phyloP scores from a whole-genome alignment of 30 jellyfish, hydroid and myxozoan species.

The Cassiopea xamachana region DNA sequence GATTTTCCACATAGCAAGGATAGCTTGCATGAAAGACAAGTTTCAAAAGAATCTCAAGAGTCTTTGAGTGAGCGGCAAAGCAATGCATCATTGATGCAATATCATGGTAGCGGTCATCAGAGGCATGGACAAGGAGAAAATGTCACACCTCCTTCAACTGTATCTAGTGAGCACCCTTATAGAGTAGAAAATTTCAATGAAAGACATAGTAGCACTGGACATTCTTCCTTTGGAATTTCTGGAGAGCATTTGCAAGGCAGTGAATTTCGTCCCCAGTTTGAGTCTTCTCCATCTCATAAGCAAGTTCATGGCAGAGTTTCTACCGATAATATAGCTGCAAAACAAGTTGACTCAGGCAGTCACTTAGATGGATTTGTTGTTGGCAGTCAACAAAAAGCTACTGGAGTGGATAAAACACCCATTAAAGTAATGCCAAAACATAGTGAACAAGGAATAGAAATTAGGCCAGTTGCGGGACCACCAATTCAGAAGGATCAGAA shows the following conservation, averaged over 20 bases:
- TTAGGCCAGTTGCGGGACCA: not conserved
- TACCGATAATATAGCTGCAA: not conserved
- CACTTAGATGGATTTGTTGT: not conserved
- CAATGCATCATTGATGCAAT: not conserved
- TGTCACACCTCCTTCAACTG: not conserved
- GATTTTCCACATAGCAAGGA: conserved; percentile 45
- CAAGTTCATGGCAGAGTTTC: not conserved
- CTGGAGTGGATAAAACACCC: not conserved
- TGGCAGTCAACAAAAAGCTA: not conserved
- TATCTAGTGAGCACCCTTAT: not conserved
- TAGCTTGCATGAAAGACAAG: conserved; percentile 11
- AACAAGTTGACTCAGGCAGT: not conserved
- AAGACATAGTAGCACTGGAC: not conserved
- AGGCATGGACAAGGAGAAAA: not conserved
- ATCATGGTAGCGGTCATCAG: not conserved
- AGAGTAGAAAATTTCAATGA: not conserved
- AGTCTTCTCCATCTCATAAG: conserved; percentile 30
- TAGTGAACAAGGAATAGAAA: not conserved
- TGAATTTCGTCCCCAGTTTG: conserved; percentile 20
- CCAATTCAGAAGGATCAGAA: not conserved
- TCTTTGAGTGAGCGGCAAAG: not conserved
- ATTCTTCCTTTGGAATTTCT: not conserved
- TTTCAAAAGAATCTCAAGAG: conserved; percentile 9
- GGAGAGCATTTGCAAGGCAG: not conserved
- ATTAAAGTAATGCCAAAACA: not conserved